phyloP scores from a whole-genome alignment of 1,140 invertebrate genomes.

The Apolygus lucorum region DNA sequence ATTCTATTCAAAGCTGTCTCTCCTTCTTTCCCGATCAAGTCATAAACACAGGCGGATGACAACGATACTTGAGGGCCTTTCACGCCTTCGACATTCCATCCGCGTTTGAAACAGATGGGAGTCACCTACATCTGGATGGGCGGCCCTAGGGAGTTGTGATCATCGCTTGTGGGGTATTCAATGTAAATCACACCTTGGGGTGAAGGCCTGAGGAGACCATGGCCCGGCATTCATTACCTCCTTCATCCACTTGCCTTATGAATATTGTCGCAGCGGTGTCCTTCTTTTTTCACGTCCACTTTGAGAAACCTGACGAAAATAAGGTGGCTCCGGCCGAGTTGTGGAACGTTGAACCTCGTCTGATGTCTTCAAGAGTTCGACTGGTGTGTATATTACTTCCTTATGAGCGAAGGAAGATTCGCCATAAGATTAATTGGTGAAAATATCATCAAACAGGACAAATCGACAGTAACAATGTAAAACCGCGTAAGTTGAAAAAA shows the following conservation, averaged over 20 bases:
- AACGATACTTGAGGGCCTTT: not conserved
- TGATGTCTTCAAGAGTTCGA: too few species aligned
- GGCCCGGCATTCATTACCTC: not conserved
- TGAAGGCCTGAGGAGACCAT: not conserved
- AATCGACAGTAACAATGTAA: too few species aligned
- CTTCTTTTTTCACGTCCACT: not conserved
- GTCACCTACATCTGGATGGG: not conserved
- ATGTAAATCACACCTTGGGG: not conserved
- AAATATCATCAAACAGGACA: too few species aligned
- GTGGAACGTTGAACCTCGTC: too few species aligned
- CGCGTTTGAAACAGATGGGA: not conserved
- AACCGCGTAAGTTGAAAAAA: too few species aligned
- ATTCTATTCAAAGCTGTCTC: not conserved
- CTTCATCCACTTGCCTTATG: not conserved
- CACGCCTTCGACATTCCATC: not conserved
- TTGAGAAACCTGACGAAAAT: too few species aligned
- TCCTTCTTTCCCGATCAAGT: not conserved
- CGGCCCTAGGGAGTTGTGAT: not conserved
- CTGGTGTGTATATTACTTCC: too few species aligned
- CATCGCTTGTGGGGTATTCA: not conserved
- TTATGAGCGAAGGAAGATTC: too few species aligned
- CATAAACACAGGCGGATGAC: not conserved
- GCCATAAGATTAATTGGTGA: too few species aligned
- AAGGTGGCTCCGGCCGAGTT: too few species aligned
- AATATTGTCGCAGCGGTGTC: not conserved